Conservation (phyloP, 2,113 vertebrate species). For the Rhinolophus ferrumequinum region DNA sequence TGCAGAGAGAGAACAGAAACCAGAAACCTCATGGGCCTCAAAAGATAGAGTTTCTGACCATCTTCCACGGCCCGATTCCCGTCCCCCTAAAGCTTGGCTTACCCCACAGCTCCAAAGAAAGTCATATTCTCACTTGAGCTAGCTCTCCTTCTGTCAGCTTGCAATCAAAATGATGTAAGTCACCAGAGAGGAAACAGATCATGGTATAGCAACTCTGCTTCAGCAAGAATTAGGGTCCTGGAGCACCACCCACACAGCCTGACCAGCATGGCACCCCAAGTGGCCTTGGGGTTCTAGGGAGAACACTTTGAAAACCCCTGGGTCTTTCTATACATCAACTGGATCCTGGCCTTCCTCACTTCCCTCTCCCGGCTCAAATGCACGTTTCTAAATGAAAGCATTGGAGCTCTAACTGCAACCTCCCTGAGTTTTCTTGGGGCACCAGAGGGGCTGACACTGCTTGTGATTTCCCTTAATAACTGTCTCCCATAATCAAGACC, state of each 20-base stretch:
- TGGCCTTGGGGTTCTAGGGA: not conserved
- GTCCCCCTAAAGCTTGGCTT: not conserved
- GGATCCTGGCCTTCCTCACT: not conserved
- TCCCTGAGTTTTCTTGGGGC: not conserved
- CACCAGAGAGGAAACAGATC: not conserved
- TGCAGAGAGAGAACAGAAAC: not conserved
- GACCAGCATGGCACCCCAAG: not conserved
- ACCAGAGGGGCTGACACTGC: not conserved
- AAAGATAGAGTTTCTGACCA: not conserved
- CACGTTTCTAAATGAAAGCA: not conserved
- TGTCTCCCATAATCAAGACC: not conserved
- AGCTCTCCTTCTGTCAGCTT: not conserved
- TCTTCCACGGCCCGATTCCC: not conserved
- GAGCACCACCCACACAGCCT: too few species aligned
- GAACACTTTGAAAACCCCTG: not conserved
- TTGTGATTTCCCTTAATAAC: not conserved
- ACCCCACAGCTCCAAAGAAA: not conserved
- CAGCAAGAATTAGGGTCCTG: not conserved
- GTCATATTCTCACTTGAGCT: not conserved
- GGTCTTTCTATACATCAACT: not conserved
- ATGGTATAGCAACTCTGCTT: not conserved
- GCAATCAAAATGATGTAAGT: not conserved
- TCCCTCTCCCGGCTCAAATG: not conserved
- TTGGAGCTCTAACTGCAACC: not conserved
- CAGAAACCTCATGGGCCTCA: not conserved